Conservation (phyloP, 2,113 vertebrate species). For the Candoia aspera region DNA sequence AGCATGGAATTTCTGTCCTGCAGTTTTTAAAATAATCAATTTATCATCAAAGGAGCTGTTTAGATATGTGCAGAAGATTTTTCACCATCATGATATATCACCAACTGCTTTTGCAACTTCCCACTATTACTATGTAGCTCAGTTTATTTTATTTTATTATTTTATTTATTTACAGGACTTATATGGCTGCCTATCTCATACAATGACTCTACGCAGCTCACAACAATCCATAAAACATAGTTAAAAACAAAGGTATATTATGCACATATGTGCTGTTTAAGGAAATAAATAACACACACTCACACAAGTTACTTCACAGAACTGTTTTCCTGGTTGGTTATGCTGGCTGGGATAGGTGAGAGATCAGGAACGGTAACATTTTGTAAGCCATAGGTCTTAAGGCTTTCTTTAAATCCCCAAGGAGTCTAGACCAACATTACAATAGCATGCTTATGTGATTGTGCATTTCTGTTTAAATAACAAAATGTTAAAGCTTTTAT, state of each 20-base stretch:
- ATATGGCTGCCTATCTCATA: background rate
- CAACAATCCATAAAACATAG: background rate
- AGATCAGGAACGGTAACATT: background rate
- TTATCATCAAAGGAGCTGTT: background rate
- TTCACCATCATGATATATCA: background rate
- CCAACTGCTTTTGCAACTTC: background rate
- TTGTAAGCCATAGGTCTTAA: background rate
- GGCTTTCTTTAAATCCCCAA: background rate
- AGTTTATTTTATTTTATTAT: too few species aligned
- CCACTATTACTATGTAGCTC: background rate
- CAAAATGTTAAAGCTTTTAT: background rate
- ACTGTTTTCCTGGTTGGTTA: background rate
- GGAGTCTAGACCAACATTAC: background rate
- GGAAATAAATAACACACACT: background rate
- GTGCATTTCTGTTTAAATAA: background rate
- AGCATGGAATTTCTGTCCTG: background rate
- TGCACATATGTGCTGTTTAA: background rate
- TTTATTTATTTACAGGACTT: background rate
- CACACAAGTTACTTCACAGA: background rate
- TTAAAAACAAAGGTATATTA: background rate
- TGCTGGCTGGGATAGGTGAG: background rate
- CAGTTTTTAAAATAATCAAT: background rate
- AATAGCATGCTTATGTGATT: background rate
- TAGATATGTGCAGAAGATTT: background rate
- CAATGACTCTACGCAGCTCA: background rate